Base-by-base conservation (phyloP, 2,888 invertebrate species). In the Orchesella flavescens region DNA sequence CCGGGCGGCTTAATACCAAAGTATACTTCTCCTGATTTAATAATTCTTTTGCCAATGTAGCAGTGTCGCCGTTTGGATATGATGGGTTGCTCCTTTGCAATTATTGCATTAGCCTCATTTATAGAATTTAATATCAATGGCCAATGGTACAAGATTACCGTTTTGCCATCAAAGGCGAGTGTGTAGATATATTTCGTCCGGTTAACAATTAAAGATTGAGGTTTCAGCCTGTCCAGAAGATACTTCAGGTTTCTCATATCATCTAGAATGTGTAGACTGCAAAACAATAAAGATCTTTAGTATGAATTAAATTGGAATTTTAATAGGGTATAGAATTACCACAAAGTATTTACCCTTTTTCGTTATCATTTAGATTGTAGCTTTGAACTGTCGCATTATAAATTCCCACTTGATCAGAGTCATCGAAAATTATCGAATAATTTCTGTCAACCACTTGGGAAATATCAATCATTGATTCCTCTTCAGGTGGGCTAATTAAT, bases 1-100 rank as follows among this genome's bases (percentile, higher is more conserved):
- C 15, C 19, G 1, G 76, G 76, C 43, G 66, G 57, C 4, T 66
- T 10, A 55, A 66, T 53, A 1, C 66, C 76, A n/a, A 23, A 65
- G 21, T 55, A 76, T 43, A 66, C 34, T 66, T 65, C 76, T 3
- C 76, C 76, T 15, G 76, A 21, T 15, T 46, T 23, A 15, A 76
- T 19, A 7, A 76, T 17, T 43, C 55, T 34, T 21, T 66, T 53
- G 7, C 76, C 76, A 9, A 76, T 43, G 55, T 76, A 53, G 53
- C 76, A 76, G 17, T 34, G 66, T n/a, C 65, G 23, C 7, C 34
- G 34, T 34, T 34, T 34, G 34, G 34, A 34, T 34, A 7, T 2
- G 7, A 34, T 34, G 2, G 34, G 34, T 7, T 34, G 34, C 2
- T 34, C 34, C 34, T 34, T 34, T 2, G 34, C 34, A 34, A 34